Evolutionary conservation across 2,888 invertebrate species (phyloP).

Genomic region (Drosophila macrospina): DNA sequence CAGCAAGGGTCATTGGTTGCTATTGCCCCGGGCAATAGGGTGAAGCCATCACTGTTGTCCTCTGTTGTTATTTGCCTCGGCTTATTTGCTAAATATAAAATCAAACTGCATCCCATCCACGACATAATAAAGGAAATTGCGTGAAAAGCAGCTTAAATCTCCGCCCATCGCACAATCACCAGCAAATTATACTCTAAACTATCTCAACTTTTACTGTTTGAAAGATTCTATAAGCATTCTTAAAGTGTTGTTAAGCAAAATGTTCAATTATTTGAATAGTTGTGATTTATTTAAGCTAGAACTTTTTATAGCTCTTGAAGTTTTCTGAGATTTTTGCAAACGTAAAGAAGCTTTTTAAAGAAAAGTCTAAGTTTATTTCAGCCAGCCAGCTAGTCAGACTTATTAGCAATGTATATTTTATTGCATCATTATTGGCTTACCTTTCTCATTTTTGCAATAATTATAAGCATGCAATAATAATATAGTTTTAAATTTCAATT

Average conservation of each 20-base stretch:
- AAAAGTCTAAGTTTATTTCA: no score
- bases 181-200: constrained; percentile 20
- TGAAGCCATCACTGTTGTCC: constrained; percentile 33
- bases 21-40: constrained; percentile 31
- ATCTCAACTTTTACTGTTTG: not conserved
- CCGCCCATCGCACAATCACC: not conserved
- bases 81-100: constrained; percentile 76
- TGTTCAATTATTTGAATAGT: not conserved
- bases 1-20: constrained; percentile 64
- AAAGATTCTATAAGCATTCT: not conserved
- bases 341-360: no score
- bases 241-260: not conserved
- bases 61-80: constrained; percentile 62
- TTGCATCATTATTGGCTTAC: no score
- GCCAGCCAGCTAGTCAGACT: no score
- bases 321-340: no score
- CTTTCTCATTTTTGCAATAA: no score
- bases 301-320: no score
- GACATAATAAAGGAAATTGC: constrained; percentile 64
- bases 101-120: constrained; percentile 64
- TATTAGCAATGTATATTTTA: no score
- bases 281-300: no score
- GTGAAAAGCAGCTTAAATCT: constrained; percentile 49
- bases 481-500: not conserved
- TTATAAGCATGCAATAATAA: no score